These are phyloP conservation scores for Leptobrachium ailaonicum DNA, from an alignment of 2,113 vertebrate genomes.

Conservation along the genomic window DNA sequence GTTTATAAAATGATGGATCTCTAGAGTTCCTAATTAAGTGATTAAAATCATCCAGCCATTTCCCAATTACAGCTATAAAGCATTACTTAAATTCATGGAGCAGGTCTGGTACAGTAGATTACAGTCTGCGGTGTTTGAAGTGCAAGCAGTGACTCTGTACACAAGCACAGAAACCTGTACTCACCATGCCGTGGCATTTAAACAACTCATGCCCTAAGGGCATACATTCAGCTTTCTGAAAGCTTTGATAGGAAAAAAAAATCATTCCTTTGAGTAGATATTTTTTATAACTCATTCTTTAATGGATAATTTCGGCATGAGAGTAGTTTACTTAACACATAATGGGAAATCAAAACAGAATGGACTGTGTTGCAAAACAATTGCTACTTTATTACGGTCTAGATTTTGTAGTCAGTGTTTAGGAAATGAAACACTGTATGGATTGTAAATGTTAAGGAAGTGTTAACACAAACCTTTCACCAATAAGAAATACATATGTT, in stretches of 20 bases:
- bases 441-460: neutral
- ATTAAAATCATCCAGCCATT: constrained; percentile 6
- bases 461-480: neutral
- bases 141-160: constrained; percentile 20
- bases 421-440: neutral
- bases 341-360: neutral
- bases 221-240: constrained; percentile 24
- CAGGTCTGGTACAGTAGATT: neutral
- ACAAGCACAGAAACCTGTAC: constrained; percentile 28
- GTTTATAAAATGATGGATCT: constrained; percentile 13
- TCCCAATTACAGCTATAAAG: constrained; percentile 7
- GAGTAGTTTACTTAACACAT: neutral
- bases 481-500: neutral
- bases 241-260: constrained; percentile 11
- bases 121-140: constrained; percentile 5
- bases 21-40: constrained; percentile 14
- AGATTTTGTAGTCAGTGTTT: neutral
- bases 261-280: constrained; percentile 22
- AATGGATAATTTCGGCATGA: neutral
- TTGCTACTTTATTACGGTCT: neutral
- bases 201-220: constrained; percentile 46
- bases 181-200: constrained; percentile 35
- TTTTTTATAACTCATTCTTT: constrained; percentile 41
- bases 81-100: neutral
- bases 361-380: neutral